Base-by-base conservation (phyloP, 2,797 vertebrate genomes). In the Hypotaenidia okinawae region DNA sequence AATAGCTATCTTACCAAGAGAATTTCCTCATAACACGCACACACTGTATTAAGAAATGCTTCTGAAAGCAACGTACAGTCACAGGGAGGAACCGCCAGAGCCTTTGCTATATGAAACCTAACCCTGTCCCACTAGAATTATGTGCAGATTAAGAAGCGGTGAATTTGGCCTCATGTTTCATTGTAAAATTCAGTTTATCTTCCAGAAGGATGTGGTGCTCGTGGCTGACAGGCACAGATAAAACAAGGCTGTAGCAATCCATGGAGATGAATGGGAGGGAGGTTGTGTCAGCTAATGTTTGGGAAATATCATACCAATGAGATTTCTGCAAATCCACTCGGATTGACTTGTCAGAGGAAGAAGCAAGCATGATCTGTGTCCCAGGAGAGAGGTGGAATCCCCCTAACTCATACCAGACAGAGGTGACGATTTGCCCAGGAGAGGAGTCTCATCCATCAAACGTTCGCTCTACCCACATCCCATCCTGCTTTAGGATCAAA, bases 321-420 rank as follows among this genome's bases (percentile, higher is more conserved):
- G 83, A 90, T 87, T 94, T 94, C 93, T 89, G 43, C 67, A 95
- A 94, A 94, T 75, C 91, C 12, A 2, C 21, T 78, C 87, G 87
- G 85, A 94, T 69, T 93, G 85, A 94, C 86, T 96, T 84, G 83
- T 84, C 0, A 0, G 63, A 82, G 63, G 74, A 94, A 91, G 30
- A 94, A 88, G 62, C 49, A 64, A 93, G 76, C 2, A 1, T 45
- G 58, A 95, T 39, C 79, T 79, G 32, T 9, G 17, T 84, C 94
- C 81, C 83, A 21, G 64, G 91, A 88, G 91, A 70, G 88, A 79
- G 94, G 59, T 88, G 74, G 83, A 96, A 96, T 94, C 84, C 70
- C 74, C 66, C 87, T 96, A 94, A 96, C 82, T 95, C 91, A 63
- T 79, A 90, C 77, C 89, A 94, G 89, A 91, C 70, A 76, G 76